A percentile compares a stretch with the other conserved stretches of the same genome.
Conservation (phyloP, 2,113 vertebrate genomes). For the Electrona antarctica region DNA sequence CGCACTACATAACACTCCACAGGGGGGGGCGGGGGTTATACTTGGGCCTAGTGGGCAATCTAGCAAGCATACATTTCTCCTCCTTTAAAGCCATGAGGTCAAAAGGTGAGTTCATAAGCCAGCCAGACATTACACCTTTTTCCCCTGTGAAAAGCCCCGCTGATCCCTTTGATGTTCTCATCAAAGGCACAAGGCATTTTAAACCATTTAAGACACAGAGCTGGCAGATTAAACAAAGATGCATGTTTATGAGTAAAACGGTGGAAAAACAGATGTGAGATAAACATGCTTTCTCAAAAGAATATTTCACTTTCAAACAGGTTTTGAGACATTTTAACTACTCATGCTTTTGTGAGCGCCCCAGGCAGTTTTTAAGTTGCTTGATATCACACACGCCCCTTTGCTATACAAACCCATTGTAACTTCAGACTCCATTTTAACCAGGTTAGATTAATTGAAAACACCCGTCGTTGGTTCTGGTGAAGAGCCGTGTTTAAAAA, state of each 20-base stretch:
- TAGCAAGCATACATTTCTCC: conserved; percentile 47
- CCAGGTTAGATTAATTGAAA: no score
- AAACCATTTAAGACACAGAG: conserved; percentile 23
- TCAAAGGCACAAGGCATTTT: conserved; percentile 25
- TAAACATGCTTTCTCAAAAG: conserved; percentile 17
- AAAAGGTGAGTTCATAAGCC: conserved; percentile 42
- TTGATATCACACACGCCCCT: no score
- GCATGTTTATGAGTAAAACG: conserved; percentile 3
- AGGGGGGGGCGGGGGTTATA: not conserved
- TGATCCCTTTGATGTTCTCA: conserved; percentile 56
- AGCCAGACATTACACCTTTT: conserved; percentile 32
- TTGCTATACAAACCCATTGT: no score
- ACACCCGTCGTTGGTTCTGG: no score
- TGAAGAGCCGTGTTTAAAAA: no score
- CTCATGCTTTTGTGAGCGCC: no score
- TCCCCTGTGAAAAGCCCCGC: conserved; percentile 20
- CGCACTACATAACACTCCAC: conserved; percentile 8
- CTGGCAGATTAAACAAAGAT: conserved; percentile 7
- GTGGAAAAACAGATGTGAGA: conserved; percentile 37
- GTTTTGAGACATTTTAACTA: no score
- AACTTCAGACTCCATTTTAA: no score
- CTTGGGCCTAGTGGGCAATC: conserved; percentile 31
- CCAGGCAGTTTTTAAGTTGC: no score
- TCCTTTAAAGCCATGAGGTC: conserved; percentile 30
- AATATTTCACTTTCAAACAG: not conserved